These are phyloP conservation scores for Leptopilina myrica DNA, from an alignment of 2,888 invertebrate species.

Conservation along the genomic window DNA sequence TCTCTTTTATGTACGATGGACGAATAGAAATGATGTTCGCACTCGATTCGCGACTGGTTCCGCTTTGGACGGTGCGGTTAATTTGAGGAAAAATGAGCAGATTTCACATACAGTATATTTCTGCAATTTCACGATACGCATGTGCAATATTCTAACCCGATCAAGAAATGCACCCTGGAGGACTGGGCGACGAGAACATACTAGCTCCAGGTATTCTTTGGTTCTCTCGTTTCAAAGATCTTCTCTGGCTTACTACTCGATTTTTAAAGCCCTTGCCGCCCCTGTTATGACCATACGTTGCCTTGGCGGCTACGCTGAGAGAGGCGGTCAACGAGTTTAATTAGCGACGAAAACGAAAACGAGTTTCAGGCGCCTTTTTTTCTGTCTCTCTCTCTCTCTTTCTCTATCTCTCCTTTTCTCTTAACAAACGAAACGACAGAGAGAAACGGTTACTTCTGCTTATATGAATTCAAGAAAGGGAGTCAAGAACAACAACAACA, in stretches of 20 bases:
- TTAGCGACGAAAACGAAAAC: conserved; percentile 78
- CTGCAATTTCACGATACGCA: conserved; percentile 39
- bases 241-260: conserved; percentile 53
- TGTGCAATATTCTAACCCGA: conserved; percentile 52
- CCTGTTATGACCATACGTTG: conserved; percentile 73
- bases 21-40: conserved; percentile 41
- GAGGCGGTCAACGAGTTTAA: conserved; percentile 76
- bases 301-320: conserved; percentile 54
- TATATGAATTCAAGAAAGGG: conserved; percentile 29
- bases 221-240: conserved; percentile 55
- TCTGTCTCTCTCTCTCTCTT: conserved; percentile 19
- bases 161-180: conserved; percentile 73
- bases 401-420: no score
- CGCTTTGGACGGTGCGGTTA: conserved; percentile 31
- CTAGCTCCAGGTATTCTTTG: conserved; percentile 62
- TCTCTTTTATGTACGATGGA: conserved; percentile 38
- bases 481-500: neutral
- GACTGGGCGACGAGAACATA: conserved; percentile 73
- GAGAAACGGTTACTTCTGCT: conserved; percentile 41
- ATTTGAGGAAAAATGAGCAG: conserved; percentile 39
- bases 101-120: conserved; percentile 8
- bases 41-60: conserved; percentile 37
- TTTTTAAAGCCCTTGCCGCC: conserved; percentile 70
- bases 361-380: conserved; percentile 73
- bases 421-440: neutral